Base-by-base conservation (phyloP, 2,113 vertebrate species). In the Xenotilapia leptura region DNA sequence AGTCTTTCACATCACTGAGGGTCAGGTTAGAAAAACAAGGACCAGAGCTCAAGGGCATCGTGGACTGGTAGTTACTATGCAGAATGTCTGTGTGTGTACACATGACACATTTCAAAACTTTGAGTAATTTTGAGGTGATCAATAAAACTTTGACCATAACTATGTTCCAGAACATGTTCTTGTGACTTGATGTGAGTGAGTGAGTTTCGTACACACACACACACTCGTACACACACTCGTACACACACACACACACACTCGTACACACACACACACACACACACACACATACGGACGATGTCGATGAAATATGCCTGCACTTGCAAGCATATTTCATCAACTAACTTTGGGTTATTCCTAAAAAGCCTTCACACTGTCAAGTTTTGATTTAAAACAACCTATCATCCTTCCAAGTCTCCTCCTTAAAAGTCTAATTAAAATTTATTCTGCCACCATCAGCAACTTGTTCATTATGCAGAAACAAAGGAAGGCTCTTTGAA, bases 391-490 rank as follows among this genome's bases (percentile, higher is more conserved):
- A 90, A 90, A 90, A 85, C 87, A 86, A 84, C 89, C 89, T 84
- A 87, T 89, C 90, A 86, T 84, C 87, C 45, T 86, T 65, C 70
- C 86, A 83, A 55, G 81, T 82, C 82, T 85, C 53, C 81, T 83
- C 55, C 47, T 79, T 70, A 58, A 86, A 87, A 83, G 40, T 83
- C 81, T 91, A 90, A 94, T 94, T 94, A 93, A 93, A 94, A 90
- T 91, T 36, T 91, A 77, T 92, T 93, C 89, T 49, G 90, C 90
- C 31, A 42, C 87, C 89, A 88, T 92, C 93, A 91, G 89, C 90
- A 68, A 86, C 90, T 81, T 79, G 88, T 93, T 95, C 92, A 93
- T 94, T 91, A 92, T 91, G 84, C 90, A 91, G 91, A 95, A 93
- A 93, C 91, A 94, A 95, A 92, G 86, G 85, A 14, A 82, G 51